Percentiles rank a stretch among this genome's conserved stretches.
Conservation (phyloP, 2,113 vertebrate species). For the Tachuris rubrigastra region DNA sequence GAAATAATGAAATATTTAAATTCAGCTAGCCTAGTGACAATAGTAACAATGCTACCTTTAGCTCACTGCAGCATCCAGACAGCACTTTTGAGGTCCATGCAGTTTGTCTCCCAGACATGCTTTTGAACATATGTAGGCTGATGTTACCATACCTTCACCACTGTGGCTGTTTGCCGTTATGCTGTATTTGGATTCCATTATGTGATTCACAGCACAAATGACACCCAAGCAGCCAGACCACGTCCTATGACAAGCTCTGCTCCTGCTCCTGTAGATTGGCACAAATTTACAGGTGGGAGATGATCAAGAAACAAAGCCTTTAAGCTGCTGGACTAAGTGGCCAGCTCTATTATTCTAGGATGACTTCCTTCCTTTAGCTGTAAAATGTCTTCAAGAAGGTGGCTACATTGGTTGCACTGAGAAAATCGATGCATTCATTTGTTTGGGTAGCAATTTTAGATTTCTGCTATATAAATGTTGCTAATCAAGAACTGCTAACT, state of each 20-base stretch:
- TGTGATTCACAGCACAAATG: not conserved
- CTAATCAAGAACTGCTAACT: not conserved
- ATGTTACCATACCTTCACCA: not conserved
- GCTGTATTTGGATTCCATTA: not conserved
- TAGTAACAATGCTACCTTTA: not conserved
- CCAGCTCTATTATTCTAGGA: not conserved
- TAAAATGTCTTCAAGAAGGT: not conserved
- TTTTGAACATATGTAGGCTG: not conserved
- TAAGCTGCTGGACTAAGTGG: not conserved
- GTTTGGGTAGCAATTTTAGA: not conserved
- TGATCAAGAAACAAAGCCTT: not conserved
- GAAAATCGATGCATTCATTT: not conserved
- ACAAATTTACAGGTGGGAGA: not conserved
- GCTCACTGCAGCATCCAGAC: not conserved
- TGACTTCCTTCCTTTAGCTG: not conserved
- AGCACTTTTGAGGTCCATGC: not conserved
- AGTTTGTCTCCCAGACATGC: not conserved
- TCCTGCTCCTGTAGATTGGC: not conserved
- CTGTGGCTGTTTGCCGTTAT: not conserved
- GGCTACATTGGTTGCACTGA: not conserved
- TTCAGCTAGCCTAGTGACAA: not conserved
- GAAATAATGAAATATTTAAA: not conserved
- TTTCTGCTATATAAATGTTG: not conserved
- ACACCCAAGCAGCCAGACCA: not conserved
- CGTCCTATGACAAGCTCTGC: accelerated